A percentile compares a stretch with the other conserved stretches of the same genome.
Conservation (phyloP, 2,888 invertebrate genomes). For the Carterocephalus palaemon region DNA sequence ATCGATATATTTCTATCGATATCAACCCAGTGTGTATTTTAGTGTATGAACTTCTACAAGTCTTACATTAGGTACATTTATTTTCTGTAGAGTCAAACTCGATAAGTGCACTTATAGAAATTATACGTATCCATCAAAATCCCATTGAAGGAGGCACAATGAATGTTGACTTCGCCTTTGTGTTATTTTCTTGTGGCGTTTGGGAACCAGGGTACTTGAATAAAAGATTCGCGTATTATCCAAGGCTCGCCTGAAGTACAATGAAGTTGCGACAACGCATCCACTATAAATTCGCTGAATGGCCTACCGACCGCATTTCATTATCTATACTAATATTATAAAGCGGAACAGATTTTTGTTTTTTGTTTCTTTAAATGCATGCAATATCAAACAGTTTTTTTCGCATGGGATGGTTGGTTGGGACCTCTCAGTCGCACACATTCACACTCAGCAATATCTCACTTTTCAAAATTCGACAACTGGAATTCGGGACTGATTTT, state of each 20-base stretch:
- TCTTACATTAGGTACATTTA: conserved; percentile 11
- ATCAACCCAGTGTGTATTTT: no score
- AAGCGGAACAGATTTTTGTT: no score
- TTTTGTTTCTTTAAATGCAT: no score
- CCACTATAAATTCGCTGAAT: conserved; percentile 63
- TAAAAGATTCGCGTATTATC: conserved; percentile 76
- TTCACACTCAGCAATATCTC: no score
- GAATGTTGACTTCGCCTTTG: conserved; percentile 67
- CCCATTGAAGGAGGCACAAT: conserved; percentile 69
- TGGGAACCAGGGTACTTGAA: conserved; percentile 69
- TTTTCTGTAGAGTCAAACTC: conserved; percentile 20
- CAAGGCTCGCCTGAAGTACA: conserved; percentile 57
- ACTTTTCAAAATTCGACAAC: no score
- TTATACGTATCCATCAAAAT: conserved; percentile 60
- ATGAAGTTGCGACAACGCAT: conserved; percentile 65
- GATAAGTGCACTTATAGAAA: conserved; percentile 42
- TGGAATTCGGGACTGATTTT: no score
- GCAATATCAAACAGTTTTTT: no score
- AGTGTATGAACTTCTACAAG: conserved; percentile 5
- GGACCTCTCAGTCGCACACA: no score
- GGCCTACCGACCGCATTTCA: conserved; percentile 58
- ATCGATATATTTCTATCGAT: no score
- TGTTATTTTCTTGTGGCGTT: conserved; percentile 68
- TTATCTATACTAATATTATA: no score
- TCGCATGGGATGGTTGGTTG: no score